A percentile compares a stretch with the other conserved stretches of the same genome.
phyloP scores from a whole-genome alignment of 2,113 vertebrate genomes.

The Pimephales promelas region DNA sequence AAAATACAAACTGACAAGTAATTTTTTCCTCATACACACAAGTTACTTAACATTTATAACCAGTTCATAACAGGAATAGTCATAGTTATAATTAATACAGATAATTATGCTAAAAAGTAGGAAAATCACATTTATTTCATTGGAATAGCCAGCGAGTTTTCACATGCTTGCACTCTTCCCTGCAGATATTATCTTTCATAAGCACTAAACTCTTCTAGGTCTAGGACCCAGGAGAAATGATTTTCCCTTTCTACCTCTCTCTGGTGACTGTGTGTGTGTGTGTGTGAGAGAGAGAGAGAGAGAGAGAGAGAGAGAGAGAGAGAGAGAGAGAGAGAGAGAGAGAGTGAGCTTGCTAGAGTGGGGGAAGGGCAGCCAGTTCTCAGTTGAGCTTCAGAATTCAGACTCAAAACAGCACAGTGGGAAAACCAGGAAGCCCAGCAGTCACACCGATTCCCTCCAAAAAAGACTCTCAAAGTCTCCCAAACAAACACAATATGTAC shows the following conservation, averaged over 20 bases:
- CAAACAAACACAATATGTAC: neutral
- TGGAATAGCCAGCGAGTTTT: neutral
- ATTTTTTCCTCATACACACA: no score
- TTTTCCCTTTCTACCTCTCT: neutral
- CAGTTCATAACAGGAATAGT: neutral
- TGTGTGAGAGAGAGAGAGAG: neutral
- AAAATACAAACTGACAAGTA: no score
- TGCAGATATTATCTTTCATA: neutral
- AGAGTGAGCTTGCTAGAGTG: neutral
- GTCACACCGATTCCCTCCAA: neutral
- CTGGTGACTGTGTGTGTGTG: neutral
- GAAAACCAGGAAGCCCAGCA: neutral
- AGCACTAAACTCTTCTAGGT: neutral
- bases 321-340: neutral
- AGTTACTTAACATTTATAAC: no score
- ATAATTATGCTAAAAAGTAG: neutral
- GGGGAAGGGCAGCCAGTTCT: slow-evolving; percentile 39
- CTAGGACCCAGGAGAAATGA: slow-evolving; percentile 50
- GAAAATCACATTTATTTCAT: neutral
- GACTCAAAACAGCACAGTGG: neutral
- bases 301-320: neutral
- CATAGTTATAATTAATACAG: neutral
- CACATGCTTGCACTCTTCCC: neutral
- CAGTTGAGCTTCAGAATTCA: neutral
- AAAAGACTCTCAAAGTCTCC: neutral